Evolutionary conservation across 2,113 vertebrate genomes (phyloP), one percentile per base, ranked within the genome.

Genomic region (Dipodomys merriami): DNA sequence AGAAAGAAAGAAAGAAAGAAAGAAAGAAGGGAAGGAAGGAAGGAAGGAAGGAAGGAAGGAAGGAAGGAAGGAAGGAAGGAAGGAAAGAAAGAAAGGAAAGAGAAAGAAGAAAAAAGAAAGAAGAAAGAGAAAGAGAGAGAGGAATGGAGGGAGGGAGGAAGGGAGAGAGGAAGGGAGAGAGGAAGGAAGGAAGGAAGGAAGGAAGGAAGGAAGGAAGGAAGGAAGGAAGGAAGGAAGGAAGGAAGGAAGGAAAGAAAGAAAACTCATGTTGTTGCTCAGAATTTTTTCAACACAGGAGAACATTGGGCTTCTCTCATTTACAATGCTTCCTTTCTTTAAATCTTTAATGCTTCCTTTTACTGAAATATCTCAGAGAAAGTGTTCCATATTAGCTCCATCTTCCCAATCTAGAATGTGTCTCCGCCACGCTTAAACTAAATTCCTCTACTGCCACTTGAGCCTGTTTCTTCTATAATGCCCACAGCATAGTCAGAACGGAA

Each of bases 271-370:
- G 2, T 82, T 67, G 5, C 39, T 90, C 27, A 16, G 23, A 93
- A 67, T 62, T 57, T 46, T 90, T 80, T 81, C 25, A 95, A 84
- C 39, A 71, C 35, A 30, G 7, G 88, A 81, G 20, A 84, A 73
- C n/a, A 64, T 0, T 57, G 29, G 46, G 8, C 35, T 64, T 53
- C 20, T 82, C 72, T 78, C 39, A 85, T 67, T 78, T 65, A 33
- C 60, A 87, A 44, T 35, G 39, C 46, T 86, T 93, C 82, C 62
- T 84, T 62, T 22, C 44, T 90, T 76, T 78, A 81, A 80, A 62
- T 73, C n/a, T 30, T 53, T 11, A 77, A 35, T 68, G 35, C 10
- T 68, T 83, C 3, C 13, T 49, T 94, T 73, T 78, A 78, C 71
- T 74, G 65, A 69, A 90, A 79, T 23, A 57, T 64, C 57, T 72